Evolutionary conservation across 2,888 invertebrate species (phyloP).

Genomic region (Catocala sponsa): DNA sequence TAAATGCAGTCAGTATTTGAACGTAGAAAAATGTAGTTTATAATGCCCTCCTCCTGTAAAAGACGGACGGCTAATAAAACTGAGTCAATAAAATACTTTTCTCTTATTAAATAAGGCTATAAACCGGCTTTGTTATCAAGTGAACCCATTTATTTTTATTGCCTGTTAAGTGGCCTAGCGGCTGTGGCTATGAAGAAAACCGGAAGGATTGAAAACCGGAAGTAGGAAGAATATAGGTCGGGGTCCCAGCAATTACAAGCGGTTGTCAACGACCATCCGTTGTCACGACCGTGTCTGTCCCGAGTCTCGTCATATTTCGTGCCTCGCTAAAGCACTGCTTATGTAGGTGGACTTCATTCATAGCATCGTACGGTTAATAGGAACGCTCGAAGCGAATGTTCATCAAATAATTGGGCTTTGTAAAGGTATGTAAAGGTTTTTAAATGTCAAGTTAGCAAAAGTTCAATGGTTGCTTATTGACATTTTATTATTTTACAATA

Average conservation of each 20-base stretch:
- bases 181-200: too few species aligned
- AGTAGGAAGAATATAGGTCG: conserved; percentile 25
- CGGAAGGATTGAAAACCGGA: conserved; percentile 14
- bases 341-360: neutral
- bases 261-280: conserved; percentile 25
- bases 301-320: conserved; percentile 3
- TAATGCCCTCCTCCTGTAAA: neutral
- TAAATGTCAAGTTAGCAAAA: too few species aligned
- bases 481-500: too few species aligned
- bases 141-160: conserved; percentile 28
- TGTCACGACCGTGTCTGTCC: conserved; percentile 3
- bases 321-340: neutral
- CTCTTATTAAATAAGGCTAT: conserved; percentile 14
- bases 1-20: too few species aligned
- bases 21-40: too few species aligned
- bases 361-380: too few species aligned
- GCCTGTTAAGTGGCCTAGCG: conserved; percentile 33
- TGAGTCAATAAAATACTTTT: conserved; percentile 24
- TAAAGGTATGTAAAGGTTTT: too few species aligned
- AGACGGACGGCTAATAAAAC: neutral
- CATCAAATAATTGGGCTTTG: too few species aligned
- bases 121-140: conserved; percentile 27
- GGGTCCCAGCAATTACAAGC: conserved; percentile 34
- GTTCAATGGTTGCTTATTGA: too few species aligned
- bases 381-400: too few species aligned